These are phyloP conservation scores for Sphenopsis melanotis DNA, from an alignment of 2,797 vertebrate genomes.

Conservation along the genomic window DNA sequence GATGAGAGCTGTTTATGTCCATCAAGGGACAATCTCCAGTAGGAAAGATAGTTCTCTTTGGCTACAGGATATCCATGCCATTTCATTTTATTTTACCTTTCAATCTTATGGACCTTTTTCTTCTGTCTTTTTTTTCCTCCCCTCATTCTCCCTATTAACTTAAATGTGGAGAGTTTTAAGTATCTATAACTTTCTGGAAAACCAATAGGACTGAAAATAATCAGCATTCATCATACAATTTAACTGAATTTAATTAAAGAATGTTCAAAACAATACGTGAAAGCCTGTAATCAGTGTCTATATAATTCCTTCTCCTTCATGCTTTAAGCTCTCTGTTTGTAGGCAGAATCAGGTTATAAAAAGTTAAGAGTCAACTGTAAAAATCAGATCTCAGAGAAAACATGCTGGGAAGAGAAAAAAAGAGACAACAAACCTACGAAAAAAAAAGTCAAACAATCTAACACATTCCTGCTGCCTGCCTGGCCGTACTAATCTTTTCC, in stretches of 20 bases:
- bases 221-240: not conserved
- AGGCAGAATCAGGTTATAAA: conserved; percentile 45
- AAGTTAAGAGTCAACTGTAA: conserved; percentile 19
- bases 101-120: not conserved
- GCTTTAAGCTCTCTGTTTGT: not conserved
- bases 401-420: not conserved
- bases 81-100: conserved; percentile 55
- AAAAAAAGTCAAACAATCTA: not conserved
- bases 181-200: not conserved
- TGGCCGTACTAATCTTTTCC: not conserved
- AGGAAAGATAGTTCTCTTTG: conserved; percentile 29
- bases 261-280: not conserved
- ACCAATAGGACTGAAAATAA: not conserved
- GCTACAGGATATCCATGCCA: not conserved
- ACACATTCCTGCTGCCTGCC: not conserved
- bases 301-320: not conserved
- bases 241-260: conserved; percentile 54
- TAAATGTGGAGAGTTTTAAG: not conserved
- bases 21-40: conserved; percentile 17
- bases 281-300: not conserved
- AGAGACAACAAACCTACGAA: not conserved
- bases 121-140: not conserved
- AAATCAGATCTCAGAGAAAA: conserved; percentile 4
- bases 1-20: conserved; percentile 48
- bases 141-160: not conserved